Evolutionary conservation across 1,140 invertebrate genomes (phyloP), one percentile per base, ranked within the genome.

Genomic region (Lasioglossum baleicum): DNA sequence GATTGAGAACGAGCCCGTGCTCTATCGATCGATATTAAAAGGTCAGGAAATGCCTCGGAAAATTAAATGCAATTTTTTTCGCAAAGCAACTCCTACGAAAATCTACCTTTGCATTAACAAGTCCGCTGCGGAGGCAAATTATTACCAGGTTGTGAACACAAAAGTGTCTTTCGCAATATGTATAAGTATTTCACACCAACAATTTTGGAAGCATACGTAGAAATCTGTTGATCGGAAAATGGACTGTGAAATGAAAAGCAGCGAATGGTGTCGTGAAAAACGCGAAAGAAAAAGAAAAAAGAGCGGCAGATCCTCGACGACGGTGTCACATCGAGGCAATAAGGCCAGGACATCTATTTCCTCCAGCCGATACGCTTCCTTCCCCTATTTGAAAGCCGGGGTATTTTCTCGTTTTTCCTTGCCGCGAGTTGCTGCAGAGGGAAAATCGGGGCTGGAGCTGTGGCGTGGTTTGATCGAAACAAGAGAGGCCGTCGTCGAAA

Each of bases 341-440:
- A 88, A 88, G 77, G 58, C 73, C 64, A 82, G 74, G 69, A 58
- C 68, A 58, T 63, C 72, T 35, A 88, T 86, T 88, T 88, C 82
- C 82, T 86, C 70, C 70, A 53, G 42, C 67, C 84, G 81, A 88
- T 88, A 80, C 81, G 64, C 82, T 88, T 84, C 81, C 87, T 84
- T 84, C 75, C 87, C 76, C 56, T 61, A 78, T 81, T 84, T 67
- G 71, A 40, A 67, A 58, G 31, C 17, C 6, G 31, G 44, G 44
- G 17, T 31, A 0, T 0, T 67, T 75, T 51, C 56, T 10, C 48
- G 2, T 56, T 65, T 35, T 56, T 31, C 44, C 64, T 67, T 8
- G 20, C 53, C 10, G 4, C n/a, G 15, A 3, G 4, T 31, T 10
- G 10, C 42, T 17, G 20, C 13, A 58, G 58, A 26, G 15, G 8